Percentiles rank a stretch among this genome's conserved stretches.
Evolutionary conservation across 2,113 vertebrate genomes (phyloP).

Genomic region (Alouatta palliata): DNA sequence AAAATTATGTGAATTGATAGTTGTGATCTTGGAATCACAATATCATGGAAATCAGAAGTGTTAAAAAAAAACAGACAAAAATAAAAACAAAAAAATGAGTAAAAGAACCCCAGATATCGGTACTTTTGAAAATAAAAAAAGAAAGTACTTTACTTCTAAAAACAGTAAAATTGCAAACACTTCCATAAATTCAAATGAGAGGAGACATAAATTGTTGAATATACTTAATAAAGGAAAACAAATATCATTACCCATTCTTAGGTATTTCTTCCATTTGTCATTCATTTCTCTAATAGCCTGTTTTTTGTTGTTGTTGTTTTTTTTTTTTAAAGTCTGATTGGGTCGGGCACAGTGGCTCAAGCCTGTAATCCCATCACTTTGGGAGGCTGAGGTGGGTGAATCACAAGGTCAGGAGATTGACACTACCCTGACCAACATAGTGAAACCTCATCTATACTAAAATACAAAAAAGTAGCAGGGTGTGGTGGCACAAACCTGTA

Average conservation of each 20-base stretch:
- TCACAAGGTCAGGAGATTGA: too few species aligned
- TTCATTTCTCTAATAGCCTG: not conserved
- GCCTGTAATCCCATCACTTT: too few species aligned
- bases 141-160: not conserved
- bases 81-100: not conserved
- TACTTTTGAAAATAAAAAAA: not conserved
- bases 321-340: too few species aligned
- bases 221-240: not conserved
- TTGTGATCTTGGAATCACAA: not conserved
- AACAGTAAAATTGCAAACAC: not conserved
- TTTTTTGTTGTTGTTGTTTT: not conserved
- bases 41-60: not conserved
- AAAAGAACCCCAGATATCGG: not conserved
- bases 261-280: not conserved
- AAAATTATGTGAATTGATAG: not conserved
- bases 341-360: too few species aligned
- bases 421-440: too few species aligned
- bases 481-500: too few species aligned
- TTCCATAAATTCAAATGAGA: not conserved
- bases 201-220: not conserved
- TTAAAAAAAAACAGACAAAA: not conserved
- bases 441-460: too few species aligned
- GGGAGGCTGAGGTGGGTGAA: too few species aligned
- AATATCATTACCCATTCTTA: not conserved
- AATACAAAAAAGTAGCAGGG: too few species aligned